Base-by-base conservation (phyloP, 2,113 vertebrate species). In the Tamias sibiricus region DNA sequence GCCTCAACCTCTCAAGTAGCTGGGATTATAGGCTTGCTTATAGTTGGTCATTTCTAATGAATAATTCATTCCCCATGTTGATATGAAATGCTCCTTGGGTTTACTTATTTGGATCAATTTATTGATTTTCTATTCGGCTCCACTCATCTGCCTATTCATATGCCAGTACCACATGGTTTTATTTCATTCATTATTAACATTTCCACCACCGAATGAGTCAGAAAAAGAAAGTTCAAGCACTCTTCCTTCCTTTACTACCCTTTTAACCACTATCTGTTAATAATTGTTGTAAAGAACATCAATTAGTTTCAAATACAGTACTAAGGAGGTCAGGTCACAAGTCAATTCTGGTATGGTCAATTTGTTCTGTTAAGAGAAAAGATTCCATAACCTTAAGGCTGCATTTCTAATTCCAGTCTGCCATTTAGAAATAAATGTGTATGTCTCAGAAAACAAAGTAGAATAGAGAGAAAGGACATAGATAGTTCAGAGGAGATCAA, bases 291-390 rank as follows among this genome's bases (percentile, higher is more conserved):
- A 91, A 96, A 83, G 44, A 54, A 82, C 20, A 88, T 81, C 6
- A 30, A 54, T 83, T 81, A 54, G 44, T 76, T 95, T 87, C 85
- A 89, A 92, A 95, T 57, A 87, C 1, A 86, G 37, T 66, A 91
- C 59, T 42, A 47, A 81, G 71, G 72, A 87, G 47, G n/a, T 69
- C 32, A 94, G 68, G n/a, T 90, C n/a, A 66, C 22, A 68, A 40
- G 30, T 40, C 24, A 16, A 37, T 94, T 94, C 92, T 90, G 47
- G 85, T 90, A 84, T 4, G n/a, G 83, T 54, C n/a, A 72, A 59
- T 57, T 71, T 87, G 69, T 83, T 94, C 57, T 74, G 75, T 76
- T 20, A 30, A 42, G 8, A 88, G 72, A 35, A 84, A 89, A 90
- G 80, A 83, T 52, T 74, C 11, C 9, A 81, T 13, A 81, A 44